These are phyloP conservation scores for Echinarachnius parma DNA, from an alignment of 53 echinoderm and acorn worm species.

Conservation along the genomic window DNA sequence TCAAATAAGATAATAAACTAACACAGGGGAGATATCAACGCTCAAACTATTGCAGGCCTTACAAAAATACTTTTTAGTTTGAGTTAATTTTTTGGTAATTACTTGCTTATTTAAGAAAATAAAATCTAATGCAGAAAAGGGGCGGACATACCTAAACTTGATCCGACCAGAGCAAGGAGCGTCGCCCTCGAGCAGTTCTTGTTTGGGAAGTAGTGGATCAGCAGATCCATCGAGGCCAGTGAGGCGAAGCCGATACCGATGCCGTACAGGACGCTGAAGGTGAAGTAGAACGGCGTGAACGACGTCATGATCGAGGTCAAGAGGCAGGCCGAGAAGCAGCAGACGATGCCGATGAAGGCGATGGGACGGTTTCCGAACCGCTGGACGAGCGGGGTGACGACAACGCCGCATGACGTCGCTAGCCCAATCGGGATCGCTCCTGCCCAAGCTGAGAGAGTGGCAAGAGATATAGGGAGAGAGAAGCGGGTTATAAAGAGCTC, in stretches of 20 bases:
- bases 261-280: slow-evolving; percentile 78
- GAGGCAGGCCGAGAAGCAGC: slow-evolving; percentile 61
- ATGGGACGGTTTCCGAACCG: slow-evolving; percentile 70
- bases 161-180: slow-evolving; percentile 66
- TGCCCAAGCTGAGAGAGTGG: slow-evolving; percentile 60
- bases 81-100: no score
- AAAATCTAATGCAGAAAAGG: no score
- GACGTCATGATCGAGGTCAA: slow-evolving; percentile 69
- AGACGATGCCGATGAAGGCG: slow-evolving; percentile 59
- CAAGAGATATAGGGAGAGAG: not conserved
- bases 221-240: slow-evolving; percentile 76
- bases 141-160: slow-evolving; percentile 70
- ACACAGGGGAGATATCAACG: no score
- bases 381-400: slow-evolving; percentile 62
- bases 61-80: no score
- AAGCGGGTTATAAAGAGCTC: no score
- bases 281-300: slow-evolving; percentile 65
- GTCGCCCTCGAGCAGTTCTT: slow-evolving; percentile 83
- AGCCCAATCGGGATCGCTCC: slow-evolving; percentile 87
- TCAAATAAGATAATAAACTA: no score
- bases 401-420: slow-evolving; percentile 60
- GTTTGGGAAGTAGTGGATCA: slow-evolving; percentile 75
- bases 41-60: no score
- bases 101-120: no score
- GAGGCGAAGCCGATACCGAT: slow-evolving; percentile 67